Evolutionary conservation across 2,888 invertebrate species (phyloP).

Genomic region (Siphonodentalium dalli): DNA sequence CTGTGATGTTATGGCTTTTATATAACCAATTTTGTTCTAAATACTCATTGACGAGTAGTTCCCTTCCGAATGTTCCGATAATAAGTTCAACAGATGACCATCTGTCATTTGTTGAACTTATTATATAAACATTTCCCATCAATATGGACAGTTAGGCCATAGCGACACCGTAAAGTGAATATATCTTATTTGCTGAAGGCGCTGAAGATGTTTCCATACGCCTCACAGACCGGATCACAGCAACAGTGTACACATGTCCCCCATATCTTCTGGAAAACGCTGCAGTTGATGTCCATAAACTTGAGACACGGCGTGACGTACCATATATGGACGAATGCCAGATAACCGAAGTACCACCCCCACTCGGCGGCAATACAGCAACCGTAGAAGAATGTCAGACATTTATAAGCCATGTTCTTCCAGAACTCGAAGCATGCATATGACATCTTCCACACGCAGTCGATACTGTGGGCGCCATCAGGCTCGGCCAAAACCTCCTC

Average conservation of each 20-base stretch:
- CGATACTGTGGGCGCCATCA: conserved; percentile 62
- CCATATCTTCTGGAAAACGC: conserved; percentile 48
- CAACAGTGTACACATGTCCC: conserved; percentile 68
- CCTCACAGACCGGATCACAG: conserved; percentile 74
- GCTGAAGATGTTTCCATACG: conserved; percentile 33
- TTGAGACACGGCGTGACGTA: conserved; percentile 75
- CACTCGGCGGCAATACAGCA: conserved; percentile 74
- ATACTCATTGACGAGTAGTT: no score
- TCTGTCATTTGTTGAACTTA: no score
- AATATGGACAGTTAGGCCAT: no score
- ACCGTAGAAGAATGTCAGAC: conserved; percentile 73
- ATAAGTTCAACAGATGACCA: no score
- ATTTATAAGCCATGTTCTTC: conserved; percentile 74
- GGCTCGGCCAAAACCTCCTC: conserved; percentile 39
- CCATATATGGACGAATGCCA: conserved; percentile 75
- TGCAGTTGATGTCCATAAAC: conserved; percentile 72
- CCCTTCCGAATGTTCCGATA: no score
- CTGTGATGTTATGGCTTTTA: no score
- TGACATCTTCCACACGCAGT: conserved; percentile 76
- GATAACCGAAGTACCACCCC: conserved; percentile 60
- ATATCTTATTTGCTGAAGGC: no score
- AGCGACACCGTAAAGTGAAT: no score
- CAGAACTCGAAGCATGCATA: conserved; percentile 72
- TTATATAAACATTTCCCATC: no score
- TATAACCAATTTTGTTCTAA: no score